Percentiles rank a stretch among this genome's conserved stretches.
Conservation (phyloP, 2,888 invertebrate genomes). For the Drosophila lacicola region DNA sequence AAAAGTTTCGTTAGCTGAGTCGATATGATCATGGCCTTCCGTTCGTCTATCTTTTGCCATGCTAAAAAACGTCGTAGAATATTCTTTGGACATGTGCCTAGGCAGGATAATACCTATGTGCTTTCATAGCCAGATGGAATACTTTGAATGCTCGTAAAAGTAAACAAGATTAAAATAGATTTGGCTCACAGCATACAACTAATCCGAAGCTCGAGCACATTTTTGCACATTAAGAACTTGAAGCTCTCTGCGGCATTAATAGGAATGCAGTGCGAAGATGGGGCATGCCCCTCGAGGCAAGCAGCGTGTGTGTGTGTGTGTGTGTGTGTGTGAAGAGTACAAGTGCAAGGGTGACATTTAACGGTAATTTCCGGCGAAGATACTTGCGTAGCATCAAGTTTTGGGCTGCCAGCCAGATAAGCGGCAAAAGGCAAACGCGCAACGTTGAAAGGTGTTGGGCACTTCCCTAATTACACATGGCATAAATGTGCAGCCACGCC, state of each 20-base stretch:
- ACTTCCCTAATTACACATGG: constrained; percentile 78
- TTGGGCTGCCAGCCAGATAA: constrained; percentile 56
- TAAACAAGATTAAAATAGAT: constrained; percentile 35
- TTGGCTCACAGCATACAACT: not conserved
- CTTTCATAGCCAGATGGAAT: too few species aligned
- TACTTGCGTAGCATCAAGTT: constrained; percentile 63
- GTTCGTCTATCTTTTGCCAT: too few species aligned
- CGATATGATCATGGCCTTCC: too few species aligned
- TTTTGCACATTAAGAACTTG: constrained; percentile 35
- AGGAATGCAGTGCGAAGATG: constrained; percentile 9
- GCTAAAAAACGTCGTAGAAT: too few species aligned
- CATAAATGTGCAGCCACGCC: constrained; percentile 57
- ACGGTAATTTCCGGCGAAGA: constrained; percentile 65
- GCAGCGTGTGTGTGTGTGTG: constrained; percentile 4
- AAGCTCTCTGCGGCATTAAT: constrained; percentile 18
- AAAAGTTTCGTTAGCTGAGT: too few species aligned
- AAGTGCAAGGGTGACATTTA: constrained; percentile 69
- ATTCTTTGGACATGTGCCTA: too few species aligned
- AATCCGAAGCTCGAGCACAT: constrained; percentile 7
- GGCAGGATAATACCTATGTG: too few species aligned
- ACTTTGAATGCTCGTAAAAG: not conserved
- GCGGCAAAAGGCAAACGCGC: constrained; percentile 23
- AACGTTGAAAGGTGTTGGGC: constrained; percentile 55
- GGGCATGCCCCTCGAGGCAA: constrained; percentile 5
- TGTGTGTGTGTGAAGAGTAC: not conserved